Conservation (phyloP, 2,888 invertebrate species). For the Frankliniella intonsa region DNA sequence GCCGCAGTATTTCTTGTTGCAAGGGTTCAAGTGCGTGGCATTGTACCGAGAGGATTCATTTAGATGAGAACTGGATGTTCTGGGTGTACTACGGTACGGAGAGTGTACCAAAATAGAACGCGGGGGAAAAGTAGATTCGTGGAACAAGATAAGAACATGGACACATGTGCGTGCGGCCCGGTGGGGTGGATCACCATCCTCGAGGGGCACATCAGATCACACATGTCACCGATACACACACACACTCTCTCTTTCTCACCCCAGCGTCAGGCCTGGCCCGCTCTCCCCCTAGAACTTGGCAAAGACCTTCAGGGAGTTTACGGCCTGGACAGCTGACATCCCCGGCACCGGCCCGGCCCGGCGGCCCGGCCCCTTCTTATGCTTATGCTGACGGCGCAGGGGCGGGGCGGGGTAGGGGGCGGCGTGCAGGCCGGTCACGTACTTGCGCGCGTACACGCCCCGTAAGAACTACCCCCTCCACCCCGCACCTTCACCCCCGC, state of each 20-base stretch:
- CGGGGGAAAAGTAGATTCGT: no score
- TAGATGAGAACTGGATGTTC: no score
- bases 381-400: neutral
- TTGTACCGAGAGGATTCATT: no score
- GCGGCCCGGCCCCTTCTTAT: neutral
- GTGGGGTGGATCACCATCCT: no score
- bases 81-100: no score
- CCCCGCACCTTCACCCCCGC: no score
- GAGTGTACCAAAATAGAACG: no score
- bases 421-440: neutral
- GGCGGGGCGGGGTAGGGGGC: neutral
- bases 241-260: neutral
- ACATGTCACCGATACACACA: neutral
- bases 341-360: neutral
- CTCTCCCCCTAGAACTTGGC: slow-evolving; percentile 6
- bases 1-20: no score
- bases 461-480: neutral
- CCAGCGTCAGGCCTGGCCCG: neutral
- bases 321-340: slow-evolving; percentile 5
- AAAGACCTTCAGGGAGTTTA: slow-evolving; percentile 7
- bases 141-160: no score
- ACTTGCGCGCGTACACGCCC: neutral
- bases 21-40: no score
- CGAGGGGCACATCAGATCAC: no score
- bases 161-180: no score